These are phyloP conservation scores for Dreissena polymorpha DNA, from an alignment of 1,140 invertebrate species.

Conservation along the genomic window DNA sequence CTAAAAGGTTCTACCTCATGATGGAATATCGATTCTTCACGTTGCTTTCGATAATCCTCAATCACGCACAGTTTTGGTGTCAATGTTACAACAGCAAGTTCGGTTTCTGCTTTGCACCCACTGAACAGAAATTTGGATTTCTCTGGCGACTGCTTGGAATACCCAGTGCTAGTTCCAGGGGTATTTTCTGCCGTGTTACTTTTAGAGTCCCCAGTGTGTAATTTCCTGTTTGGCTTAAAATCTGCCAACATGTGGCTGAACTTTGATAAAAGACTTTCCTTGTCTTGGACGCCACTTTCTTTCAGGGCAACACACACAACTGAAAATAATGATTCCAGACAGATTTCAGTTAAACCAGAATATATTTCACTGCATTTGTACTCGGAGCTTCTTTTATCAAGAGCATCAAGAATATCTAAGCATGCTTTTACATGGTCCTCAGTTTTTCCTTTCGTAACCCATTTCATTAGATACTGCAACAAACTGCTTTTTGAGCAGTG, in stretches of 20 bases:
- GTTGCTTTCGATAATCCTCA: slow-evolving; percentile 33
- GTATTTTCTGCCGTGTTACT: not conserved
- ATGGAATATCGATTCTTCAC: slow-evolving; percentile 21
- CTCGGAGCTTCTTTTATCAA: not conserved
- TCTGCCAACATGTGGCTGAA: not conserved
- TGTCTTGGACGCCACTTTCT: slow-evolving; percentile 15
- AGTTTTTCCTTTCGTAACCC: slow-evolving; percentile 38
- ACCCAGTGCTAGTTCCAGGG: not conserved
- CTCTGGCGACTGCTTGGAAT: not conserved
- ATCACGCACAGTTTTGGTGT: slow-evolving; percentile 42
- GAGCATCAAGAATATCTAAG: slow-evolving; percentile 20
- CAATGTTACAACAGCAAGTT: slow-evolving; percentile 34
- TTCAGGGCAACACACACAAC: slow-evolving; percentile 1
- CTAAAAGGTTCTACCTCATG: slow-evolving; percentile 27
- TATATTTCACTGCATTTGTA: not conserved
- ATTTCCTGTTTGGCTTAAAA: not conserved
- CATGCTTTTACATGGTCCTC: slow-evolving; percentile 13
- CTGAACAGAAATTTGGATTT: not conserved
- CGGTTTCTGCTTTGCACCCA: not conserved
- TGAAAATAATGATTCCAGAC: slow-evolving; percentile 18
- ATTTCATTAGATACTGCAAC: slow-evolving; percentile 41
- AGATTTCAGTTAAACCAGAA: slow-evolving; percentile 32
- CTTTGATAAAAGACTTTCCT: slow-evolving; percentile 19
- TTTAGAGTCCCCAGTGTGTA: not conserved
- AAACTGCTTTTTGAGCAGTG: slow-evolving; percentile 16